A percentile compares a stretch with the other conserved stretches of the same genome.
These are phyloP conservation scores for Drosophila sucinea DNA, from an alignment of 1,140 invertebrate species.

Conservation along the genomic window DNA sequence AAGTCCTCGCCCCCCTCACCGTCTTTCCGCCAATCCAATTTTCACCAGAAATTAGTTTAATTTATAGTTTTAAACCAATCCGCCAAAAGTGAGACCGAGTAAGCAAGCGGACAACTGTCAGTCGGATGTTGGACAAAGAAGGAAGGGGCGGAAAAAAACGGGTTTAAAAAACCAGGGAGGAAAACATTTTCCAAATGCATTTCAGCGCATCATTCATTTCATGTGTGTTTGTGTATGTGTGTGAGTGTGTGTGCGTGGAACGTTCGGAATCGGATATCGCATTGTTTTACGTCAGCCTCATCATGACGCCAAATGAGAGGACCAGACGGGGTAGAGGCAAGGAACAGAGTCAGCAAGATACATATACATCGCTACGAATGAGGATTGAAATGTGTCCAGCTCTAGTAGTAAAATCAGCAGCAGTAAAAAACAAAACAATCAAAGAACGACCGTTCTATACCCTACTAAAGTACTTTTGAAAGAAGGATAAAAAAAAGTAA, in stretches of 20 bases:
- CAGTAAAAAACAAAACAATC: not conserved
- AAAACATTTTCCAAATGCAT: constrained; percentile 32
- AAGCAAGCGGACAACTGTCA: constrained; percentile 51
- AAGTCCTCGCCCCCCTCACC: not conserved
- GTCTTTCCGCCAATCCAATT: constrained; percentile 43
- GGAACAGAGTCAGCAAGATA: not conserved
- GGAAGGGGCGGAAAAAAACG: not conserved
- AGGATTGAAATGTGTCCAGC: constrained; percentile 52
- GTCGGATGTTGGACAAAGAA: constrained; percentile 57
- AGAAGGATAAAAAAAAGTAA: not conserved
- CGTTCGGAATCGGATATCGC: constrained; percentile 59
- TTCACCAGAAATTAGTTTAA: constrained; percentile 72
- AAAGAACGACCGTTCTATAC: constrained; percentile 7
- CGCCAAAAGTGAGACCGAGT: constrained; percentile 16
- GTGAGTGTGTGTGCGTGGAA: constrained; percentile 20
- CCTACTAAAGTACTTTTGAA: not conserved
- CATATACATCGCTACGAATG: constrained; percentile 41
- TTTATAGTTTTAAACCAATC: constrained; percentile 39
- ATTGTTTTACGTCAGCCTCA: constrained; percentile 78
- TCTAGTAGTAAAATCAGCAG: constrained; percentile 45
- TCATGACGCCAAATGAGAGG: constrained; percentile 53
- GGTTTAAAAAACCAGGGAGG: constrained; percentile 24
- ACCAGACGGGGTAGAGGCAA: not conserved
- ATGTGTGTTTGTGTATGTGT: not conserved
- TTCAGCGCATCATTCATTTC: constrained; percentile 53